Base-by-base conservation (phyloP, 35 echinoderm and acorn worm genomes). In the Ophiothrix spiculata region DNA sequence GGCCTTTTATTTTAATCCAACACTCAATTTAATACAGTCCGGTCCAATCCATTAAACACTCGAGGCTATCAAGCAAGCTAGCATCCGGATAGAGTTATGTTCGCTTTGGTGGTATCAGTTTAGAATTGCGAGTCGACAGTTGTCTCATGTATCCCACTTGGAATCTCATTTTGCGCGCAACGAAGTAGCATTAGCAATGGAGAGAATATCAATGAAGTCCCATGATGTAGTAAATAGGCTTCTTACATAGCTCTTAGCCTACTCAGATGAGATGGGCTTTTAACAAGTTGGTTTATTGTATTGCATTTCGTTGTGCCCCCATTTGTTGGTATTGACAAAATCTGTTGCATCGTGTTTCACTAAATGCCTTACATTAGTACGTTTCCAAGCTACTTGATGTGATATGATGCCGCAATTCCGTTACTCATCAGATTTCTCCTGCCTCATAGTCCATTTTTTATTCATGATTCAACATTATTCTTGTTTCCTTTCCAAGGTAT, bases 321-420 rank as follows among this genome's bases (percentile, higher is more conserved):
- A 60, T 84, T 84, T 56, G 42, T 84, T 35, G 81, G 81, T 64
- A 84, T 84, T 64, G 63, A 84, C 42, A 21, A 84, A 23, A 84
- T n/a, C n/a, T 60, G 81, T 64, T 36, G 81, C 81, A 54, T 64
- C 33, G 81, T 33, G 31, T 84, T 84, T 84, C 54, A 33, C 81
- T 25, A 84, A 84, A 84, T 84, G 81, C 81, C 81, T 64, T 60
- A 84, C 81, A 84, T 84, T 84, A 84, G 81, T 64, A 60, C 81
- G 81, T 60, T 84, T 84, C 69, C 81, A n/a, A 34, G 63, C 32
- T 84, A 60, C 81, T 84, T 84, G 40, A 69, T 56, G 54, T 45
- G 54, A 84, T 63, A 84, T 84, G 81, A 84, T 84, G 81, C 81
- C 81, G 81, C 81, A 84, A 56, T 84, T 84, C 81, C 81, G 81